Percentiles rank a stretch among this genome's conserved stretches.
phyloP scores from a whole-genome alignment of 1,140 invertebrate species.

The Maconellicoccus hirsutus region DNA sequence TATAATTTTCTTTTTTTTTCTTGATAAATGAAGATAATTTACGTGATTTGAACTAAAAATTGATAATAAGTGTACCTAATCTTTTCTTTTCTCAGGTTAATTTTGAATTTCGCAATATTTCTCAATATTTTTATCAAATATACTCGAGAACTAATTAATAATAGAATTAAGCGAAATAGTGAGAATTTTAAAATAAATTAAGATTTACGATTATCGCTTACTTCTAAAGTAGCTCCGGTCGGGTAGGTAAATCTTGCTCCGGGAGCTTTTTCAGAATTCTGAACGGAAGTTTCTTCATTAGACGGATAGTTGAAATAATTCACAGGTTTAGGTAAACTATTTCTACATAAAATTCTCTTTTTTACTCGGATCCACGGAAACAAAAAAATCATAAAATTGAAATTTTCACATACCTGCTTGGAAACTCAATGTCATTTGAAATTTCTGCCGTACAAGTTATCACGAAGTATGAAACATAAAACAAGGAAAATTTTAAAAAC shows the following conservation, averaged over 20 bases:
- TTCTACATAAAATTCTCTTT: neutral
- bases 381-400: neutral
- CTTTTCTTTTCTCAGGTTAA: no score
- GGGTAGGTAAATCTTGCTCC: neutral
- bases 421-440: neutral
- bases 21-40: no score
- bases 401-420: neutral
- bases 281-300: neutral
- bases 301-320: neutral
- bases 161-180: neutral
- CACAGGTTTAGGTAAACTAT: neutral
- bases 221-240: neutral
- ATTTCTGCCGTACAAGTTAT: neutral
- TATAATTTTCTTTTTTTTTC: no score
- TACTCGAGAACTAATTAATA: no score
- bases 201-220: neutral
- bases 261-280: neutral
- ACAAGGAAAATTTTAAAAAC: neutral
- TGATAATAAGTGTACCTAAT: no score
- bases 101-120: no score
- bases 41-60: no score
- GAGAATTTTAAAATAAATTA: neutral
- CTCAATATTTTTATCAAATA: no score
- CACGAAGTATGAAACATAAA: neutral
- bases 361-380: no score